phyloP scores from a whole-genome alignment of 2,797 vertebrate genomes.

The Benthosema pterotum region DNA sequence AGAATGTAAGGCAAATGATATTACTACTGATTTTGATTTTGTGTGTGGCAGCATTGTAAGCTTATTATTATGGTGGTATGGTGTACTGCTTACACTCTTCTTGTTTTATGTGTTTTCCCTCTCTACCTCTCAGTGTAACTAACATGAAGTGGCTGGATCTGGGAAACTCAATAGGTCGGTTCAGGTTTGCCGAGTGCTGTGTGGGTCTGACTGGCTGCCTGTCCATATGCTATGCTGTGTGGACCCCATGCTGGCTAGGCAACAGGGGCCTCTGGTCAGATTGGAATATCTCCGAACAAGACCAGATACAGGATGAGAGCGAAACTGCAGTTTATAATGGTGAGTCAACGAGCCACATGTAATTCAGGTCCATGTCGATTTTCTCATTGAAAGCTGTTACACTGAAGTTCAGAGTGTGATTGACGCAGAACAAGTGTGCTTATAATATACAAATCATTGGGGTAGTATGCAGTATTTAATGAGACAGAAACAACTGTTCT shows the following conservation, averaged over 20 bases:
- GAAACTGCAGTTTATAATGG: constrained; percentile 52
- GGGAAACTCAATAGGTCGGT: constrained; percentile 67
- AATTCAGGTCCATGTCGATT: not conserved
- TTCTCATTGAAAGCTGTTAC: not conserved
- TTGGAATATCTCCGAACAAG: constrained; percentile 49
- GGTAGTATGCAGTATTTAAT: not conserved
- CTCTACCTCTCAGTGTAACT: not conserved
- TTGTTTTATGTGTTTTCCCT: not conserved
- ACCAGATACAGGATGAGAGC: constrained; percentile 13
- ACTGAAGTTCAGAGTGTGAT: constrained; percentile 7
- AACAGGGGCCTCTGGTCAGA: constrained; percentile 70
- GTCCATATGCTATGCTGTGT: constrained; percentile 75
- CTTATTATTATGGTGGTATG: not conserved
- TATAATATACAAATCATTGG: constrained; percentile 2
- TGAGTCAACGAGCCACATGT: constrained; percentile 46
- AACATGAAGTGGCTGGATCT: constrained; percentile 68
- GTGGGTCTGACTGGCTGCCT: constrained; percentile 77
- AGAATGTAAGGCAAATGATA: no score
- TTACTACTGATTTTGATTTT: not conserved
- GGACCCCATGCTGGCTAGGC: constrained; percentile 75
- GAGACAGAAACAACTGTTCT: constrained; percentile 7
- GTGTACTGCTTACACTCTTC: not conserved
- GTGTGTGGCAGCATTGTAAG: no score
- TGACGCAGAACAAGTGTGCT: constrained; percentile 5
- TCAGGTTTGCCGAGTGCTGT: constrained; percentile 73